phyloP scores from a whole-genome alignment of 2,113 vertebrate genomes.

The Hemiscyllium ocellatum region DNA sequence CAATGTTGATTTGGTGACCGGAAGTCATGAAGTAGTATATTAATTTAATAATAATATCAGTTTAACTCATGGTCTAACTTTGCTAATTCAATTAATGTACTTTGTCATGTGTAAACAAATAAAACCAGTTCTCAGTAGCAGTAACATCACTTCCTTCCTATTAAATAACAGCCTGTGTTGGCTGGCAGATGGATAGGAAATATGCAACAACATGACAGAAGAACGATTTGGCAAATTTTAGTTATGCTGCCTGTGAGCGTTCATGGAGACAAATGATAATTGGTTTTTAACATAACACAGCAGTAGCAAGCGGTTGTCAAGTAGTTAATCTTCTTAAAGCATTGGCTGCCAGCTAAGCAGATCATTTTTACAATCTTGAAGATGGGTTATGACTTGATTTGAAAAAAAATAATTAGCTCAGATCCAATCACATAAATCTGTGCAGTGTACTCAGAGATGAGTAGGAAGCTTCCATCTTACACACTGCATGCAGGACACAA shows the following conservation, averaged over 20 bases:
- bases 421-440: neutral
- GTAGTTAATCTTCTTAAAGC: slow-evolving; percentile 17
- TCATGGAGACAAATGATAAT: slow-evolving; percentile 31
- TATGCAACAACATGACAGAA: slow-evolving; percentile 4
- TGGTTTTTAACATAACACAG: slow-evolving; percentile 25
- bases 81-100: neutral
- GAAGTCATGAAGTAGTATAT: neutral
- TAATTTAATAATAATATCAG: neutral
- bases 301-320: neutral
- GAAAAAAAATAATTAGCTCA: neutral
- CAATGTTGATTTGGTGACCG: neutral
- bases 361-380: slow-evolving; percentile 21
- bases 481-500: neutral
- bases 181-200: slow-evolving; percentile 26
- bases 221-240: slow-evolving; percentile 21
- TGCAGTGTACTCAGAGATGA: neutral
- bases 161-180: neutral
- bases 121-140: neutral
- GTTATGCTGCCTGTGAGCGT: slow-evolving; percentile 25
- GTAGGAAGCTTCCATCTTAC: neutral
- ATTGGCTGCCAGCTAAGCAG: neutral
- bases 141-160: neutral
- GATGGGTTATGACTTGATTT: neutral
- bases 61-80: neutral
- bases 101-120: neutral